A percentile compares a stretch with the other conserved stretches of the same genome.
Evolutionary conservation across 2,113 vertebrate genomes (phyloP).

Genomic region (Carassius carassius): DNA sequence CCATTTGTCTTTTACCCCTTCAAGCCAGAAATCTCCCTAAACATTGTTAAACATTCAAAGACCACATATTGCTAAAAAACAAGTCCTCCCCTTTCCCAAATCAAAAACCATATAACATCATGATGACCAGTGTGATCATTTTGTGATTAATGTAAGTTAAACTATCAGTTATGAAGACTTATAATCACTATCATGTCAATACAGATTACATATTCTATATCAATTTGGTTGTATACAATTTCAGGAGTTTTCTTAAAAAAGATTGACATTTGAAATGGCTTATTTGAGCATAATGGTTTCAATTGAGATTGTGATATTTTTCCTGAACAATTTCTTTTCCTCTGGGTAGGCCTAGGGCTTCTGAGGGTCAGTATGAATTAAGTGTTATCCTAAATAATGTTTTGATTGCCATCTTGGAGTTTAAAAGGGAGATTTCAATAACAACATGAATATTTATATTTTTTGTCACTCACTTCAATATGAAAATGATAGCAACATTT

Average conservation of each 20-base stretch:
- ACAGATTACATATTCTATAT: neutral
- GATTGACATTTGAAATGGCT: neutral
- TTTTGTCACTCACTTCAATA: conserved; percentile 56
- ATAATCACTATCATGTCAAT: neutral
- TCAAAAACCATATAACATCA: neutral
- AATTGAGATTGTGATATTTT: conserved; percentile 31
- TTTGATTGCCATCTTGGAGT: conserved; percentile 51
- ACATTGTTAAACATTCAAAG: neutral
- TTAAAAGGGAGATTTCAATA: conserved; percentile 60
- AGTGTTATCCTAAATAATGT: conserved; percentile 39
- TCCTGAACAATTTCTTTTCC: conserved; percentile 35
- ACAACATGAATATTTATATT: conserved; percentile 62
- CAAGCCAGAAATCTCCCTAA: conserved; percentile 9
- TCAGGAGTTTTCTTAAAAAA: too few relatives aligned
- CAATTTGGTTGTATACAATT: neutral
- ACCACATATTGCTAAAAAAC: neutral
- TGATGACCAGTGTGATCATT: neutral
- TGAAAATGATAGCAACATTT: conserved; percentile 48
- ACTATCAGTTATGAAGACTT: neutral
- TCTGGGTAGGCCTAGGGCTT: conserved; percentile 33
- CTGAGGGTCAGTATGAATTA: conserved; percentile 42
- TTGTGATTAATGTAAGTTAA: neutral
- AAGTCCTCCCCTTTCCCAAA: neutral
- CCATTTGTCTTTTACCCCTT: neutral
- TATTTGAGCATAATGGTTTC: neutral